These are phyloP conservation scores for Drosophila ananassae DNA, from an alignment of 1,140 invertebrate genomes.

Conservation along the genomic window DNA sequence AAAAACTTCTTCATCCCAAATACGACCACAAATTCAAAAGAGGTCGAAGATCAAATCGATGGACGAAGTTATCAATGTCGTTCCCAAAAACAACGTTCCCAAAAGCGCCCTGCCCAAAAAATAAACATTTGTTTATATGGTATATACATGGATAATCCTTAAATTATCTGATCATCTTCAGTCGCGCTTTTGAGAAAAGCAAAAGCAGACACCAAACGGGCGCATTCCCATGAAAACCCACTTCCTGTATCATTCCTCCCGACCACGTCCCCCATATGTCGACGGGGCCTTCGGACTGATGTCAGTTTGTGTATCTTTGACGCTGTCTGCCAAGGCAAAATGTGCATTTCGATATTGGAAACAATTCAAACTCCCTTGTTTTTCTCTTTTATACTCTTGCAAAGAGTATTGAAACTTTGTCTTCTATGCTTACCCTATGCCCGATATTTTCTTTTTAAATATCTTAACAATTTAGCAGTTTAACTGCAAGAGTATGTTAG, in stretches of 20 bases:
- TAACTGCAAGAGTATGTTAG: too few relatives aligned
- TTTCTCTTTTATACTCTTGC: background rate
- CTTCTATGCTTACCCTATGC: too few relatives aligned
- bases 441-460: too few relatives aligned
- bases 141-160: background rate
- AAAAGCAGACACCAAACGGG: constrained; percentile 28
- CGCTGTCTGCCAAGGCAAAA: constrained; percentile 68
- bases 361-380: constrained; percentile 59
- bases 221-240: background rate
- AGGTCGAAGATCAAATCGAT: background rate
- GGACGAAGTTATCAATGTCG: constrained; percentile 4
- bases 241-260: background rate
- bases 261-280: constrained; percentile 2
- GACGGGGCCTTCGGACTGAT: constrained; percentile 48
- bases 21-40: background rate
- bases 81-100: constrained; percentile 23
- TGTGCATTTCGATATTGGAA: constrained; percentile 73
- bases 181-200: constrained; percentile 25
- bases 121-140: background rate
- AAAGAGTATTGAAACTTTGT: too few relatives aligned
- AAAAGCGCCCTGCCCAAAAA: background rate
- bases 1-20: constrained; percentile 9
- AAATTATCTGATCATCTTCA: background rate
- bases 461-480: too few relatives aligned
- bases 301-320: constrained; percentile 68